Conservation (phyloP, 2,113 vertebrate species). For the Collichthys lucidus region DNA sequence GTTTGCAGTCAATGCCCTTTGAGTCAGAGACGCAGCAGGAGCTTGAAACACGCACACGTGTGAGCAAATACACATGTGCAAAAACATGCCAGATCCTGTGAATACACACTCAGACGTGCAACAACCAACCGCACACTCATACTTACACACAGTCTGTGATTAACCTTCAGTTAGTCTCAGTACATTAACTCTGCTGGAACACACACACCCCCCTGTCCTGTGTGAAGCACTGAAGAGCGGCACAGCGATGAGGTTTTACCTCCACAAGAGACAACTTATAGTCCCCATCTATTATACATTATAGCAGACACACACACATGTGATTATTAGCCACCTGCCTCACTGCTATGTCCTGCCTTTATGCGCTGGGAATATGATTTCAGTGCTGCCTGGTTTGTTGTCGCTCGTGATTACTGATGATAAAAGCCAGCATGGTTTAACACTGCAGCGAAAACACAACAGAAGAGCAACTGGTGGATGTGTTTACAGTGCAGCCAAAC, state of each 20-base stretch:
- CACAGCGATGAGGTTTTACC: not conserved
- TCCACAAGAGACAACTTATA: not conserved
- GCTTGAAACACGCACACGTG: not conserved
- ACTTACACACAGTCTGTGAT: conserved; percentile 19
- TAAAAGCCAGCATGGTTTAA: not conserved
- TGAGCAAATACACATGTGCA: not conserved
- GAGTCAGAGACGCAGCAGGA: conserved; percentile 56
- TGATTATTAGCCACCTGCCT: not conserved
- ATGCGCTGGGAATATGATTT: no score
- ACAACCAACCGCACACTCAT: not conserved
- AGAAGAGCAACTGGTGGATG: not conserved
- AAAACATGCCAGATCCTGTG: not conserved
- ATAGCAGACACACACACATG: not conserved
- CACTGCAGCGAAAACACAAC: not conserved
- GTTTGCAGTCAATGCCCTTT: conserved; percentile 59
- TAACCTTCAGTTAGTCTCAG: conserved; percentile 47
- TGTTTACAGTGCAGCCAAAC: not conserved
- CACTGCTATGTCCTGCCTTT: not conserved
- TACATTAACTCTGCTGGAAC: conserved; percentile 25
- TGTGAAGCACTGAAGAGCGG: not conserved
- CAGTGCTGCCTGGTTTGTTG: no score
- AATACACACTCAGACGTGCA: no score
- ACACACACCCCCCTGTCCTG: not conserved
- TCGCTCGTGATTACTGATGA: not conserved
- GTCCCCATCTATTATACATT: not conserved